Percentiles rank a stretch among this genome's conserved stretches.
Conservation (phyloP, 2,797 vertebrate genomes). For the Hybognathus amarus region DNA sequence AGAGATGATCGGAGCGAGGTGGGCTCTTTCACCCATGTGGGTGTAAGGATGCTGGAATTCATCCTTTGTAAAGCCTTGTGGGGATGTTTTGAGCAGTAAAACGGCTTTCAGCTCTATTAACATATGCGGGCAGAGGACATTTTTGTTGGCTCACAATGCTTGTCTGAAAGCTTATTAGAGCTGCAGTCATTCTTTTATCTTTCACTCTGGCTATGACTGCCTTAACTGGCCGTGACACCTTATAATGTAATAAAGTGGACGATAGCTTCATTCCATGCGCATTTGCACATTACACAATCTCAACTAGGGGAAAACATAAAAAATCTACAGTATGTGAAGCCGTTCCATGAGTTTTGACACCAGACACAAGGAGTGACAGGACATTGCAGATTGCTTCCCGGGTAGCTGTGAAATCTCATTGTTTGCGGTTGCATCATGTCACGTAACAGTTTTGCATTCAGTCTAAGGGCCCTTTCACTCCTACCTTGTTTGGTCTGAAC, state of each 20-base stretch:
- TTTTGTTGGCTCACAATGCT: constrained; percentile 55
- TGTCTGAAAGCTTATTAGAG: constrained; percentile 54
- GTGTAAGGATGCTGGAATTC: constrained; percentile 68
- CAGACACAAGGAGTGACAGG: background rate
- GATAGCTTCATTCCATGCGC: background rate
- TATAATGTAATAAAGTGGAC: constrained; percentile 50
- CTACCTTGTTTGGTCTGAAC: too few relatives aligned
- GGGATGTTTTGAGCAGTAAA: constrained; percentile 53
- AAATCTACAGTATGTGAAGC: background rate
- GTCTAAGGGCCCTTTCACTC: background rate
- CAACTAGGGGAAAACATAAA: background rate
- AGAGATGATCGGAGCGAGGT: constrained; percentile 66
- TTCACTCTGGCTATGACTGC: constrained; percentile 8
- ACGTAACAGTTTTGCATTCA: background rate
- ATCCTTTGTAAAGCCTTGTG: constrained; percentile 66
- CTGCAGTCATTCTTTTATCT: constrained; percentile 54
- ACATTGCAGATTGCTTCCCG: background rate
- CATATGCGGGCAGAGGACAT: constrained; percentile 59
- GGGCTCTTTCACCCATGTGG: constrained; percentile 69
- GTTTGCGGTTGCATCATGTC: background rate
- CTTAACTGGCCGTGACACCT: constrained; percentile 10
- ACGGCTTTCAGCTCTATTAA: constrained; percentile 60
- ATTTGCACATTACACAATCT: background rate
- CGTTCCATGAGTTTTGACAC: background rate
- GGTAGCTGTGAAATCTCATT: background rate